Evolutionary conservation across 2,113 vertebrate species (phyloP).

Genomic region (Pogonocichla stellata): DNA sequence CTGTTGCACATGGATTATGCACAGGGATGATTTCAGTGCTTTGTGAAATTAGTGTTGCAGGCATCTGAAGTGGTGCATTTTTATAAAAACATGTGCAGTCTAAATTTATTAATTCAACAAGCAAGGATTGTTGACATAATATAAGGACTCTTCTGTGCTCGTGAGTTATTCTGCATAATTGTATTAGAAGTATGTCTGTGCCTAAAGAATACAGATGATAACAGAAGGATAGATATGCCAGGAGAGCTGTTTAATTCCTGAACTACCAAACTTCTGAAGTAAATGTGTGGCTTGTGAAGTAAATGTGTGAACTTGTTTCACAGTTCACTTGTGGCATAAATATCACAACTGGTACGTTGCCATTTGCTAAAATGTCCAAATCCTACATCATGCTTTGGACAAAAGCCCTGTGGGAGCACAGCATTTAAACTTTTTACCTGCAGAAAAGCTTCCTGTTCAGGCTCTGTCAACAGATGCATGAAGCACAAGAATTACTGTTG

Average conservation of each 20-base stretch:
- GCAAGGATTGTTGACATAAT: background rate
- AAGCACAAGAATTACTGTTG: conserved; percentile 57
- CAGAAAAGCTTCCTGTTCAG: conserved; percentile 11
- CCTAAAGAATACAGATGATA: background rate
- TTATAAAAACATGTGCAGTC: background rate
- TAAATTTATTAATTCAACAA: background rate
- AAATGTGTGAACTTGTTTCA: background rate
- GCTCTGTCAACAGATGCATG: conserved; percentile 11
- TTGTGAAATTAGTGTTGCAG: background rate
- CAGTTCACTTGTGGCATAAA: background rate
- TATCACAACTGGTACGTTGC: background rate
- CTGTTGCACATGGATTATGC: background rate
- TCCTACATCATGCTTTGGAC: background rate
- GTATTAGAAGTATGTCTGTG: background rate
- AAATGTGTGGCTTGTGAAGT: background rate
- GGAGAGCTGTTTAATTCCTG: background rate
- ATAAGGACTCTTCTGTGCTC: background rate
- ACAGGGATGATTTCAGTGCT: background rate
- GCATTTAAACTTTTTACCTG: conserved; percentile 22
- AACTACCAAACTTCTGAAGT: background rate
- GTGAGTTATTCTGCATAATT: background rate
- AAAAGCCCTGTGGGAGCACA: background rate
- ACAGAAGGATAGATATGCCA: background rate
- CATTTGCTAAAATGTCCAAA: background rate
- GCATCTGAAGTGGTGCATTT: background rate